Evolutionary conservation across 2,113 vertebrate species (phyloP).

Genomic region (Urocolius indicus): DNA sequence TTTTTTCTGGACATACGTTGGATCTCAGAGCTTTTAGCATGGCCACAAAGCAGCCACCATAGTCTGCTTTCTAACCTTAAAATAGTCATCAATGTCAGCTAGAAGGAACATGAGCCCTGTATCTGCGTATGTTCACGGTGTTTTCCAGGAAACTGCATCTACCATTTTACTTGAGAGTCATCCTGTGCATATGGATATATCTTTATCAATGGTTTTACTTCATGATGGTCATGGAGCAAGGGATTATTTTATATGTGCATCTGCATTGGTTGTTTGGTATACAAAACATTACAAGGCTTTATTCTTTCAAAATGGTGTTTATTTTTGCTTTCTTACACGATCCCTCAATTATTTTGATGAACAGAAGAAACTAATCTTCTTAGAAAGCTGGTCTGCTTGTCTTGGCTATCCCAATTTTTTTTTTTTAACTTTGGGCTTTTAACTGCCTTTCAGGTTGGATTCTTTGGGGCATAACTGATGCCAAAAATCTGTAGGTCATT

Average conservation of each 20-base stretch:
- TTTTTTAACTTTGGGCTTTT: slow-evolving; percentile 30
- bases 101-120: background rate
- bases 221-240: background rate
- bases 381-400: slow-evolving; percentile 51
- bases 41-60: background rate
- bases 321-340: background rate
- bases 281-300: background rate
- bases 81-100: background rate
- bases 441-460: slow-evolving; percentile 45
- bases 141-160: background rate
- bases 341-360: slow-evolving; percentile 33
- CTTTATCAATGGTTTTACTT: background rate
- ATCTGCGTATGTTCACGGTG: background rate
- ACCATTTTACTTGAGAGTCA: background rate
- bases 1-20: background rate
- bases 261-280: background rate
- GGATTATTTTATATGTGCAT: background rate
- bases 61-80: background rate
- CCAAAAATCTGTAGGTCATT: slow-evolving; percentile 53
- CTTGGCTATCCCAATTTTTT: slow-evolving; percentile 62
- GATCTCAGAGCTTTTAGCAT: background rate
- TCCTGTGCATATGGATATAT: background rate
- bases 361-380: slow-evolving; percentile 49
- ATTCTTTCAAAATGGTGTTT: slow-evolving; percentile 22
- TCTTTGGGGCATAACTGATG: slow-evolving; percentile 31